Evolutionary conservation across 1,140 invertebrate species (phyloP), one percentile per base, ranked within the genome.

Genomic region (Lethocerus indicus): DNA sequence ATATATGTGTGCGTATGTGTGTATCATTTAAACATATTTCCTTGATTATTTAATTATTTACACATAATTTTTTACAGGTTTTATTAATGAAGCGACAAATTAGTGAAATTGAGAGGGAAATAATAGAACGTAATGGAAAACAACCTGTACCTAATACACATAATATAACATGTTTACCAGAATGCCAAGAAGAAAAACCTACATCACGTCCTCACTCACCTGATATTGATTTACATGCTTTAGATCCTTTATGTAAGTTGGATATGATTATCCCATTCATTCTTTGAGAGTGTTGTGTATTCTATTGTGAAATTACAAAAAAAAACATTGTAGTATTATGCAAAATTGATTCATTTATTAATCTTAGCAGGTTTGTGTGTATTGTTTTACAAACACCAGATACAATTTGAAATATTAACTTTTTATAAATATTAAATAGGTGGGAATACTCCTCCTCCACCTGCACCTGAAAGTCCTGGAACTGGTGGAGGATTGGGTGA

Each of bases 11-110:
- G 20, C 20, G n/a, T 2, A 36, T 3, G 9, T 36, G 20, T 36
- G 2, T 18, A 36, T 3, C 20, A 36, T 7, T 36, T 36, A 16
- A 2, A 36, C 20, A 36, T 18, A 36, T 36, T 36, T 36, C 2
- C 3, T 3, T 20, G 6, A 20, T 14, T 40, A 35, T 46, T 2
- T 36, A 24, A n/a, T 43, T 16, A 27, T 20, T 26, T 44, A 5
- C 23, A n/a, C 44, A 14, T n/a, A 23, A 32, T 45, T 49, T 41
- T 32, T 47, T 49, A 44, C 28, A 60, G 26, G 72, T 79, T 9
- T 70, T 79, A 63, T 63, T 81, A 3, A 81, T 81, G 75, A 81
- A 81, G 56, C 69, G 77, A 48, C 79, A 81, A 64, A 81, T 81
- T 48, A 76, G 74, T 47, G 78, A 81, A 60, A 81, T 81, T 43